Base-by-base conservation (phyloP, 2,888 invertebrate species). In the Galerucella nymphaeae region DNA sequence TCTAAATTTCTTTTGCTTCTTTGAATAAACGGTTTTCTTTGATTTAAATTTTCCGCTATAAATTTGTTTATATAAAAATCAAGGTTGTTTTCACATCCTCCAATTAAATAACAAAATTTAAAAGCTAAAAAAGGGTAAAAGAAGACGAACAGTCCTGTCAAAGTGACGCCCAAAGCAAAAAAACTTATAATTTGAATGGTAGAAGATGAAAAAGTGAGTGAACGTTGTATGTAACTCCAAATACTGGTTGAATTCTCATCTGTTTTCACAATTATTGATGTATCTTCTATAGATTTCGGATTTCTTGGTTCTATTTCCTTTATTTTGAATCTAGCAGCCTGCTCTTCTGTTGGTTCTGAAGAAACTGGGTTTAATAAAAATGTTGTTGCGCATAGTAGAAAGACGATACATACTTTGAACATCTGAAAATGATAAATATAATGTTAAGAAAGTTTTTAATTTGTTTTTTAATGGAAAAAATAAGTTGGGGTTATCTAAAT, bases 51-150 rank as follows among this genome's bases (percentile, higher is more conserved):
- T 10, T 77, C 75, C 55, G 76, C 73, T 41, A 81, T 70, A 64
- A 82, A 79, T 59, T 80, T 77, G 67, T 85, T 84, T 8, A 85
- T 78, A 70, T 84, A 83, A 55, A 79, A 66, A 64, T 83, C 82
- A 66, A 85, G 66, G 53, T 80, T 80, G 59, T 84, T 80, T 59
- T 80, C 79, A 67, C 85, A 86, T 48, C 81, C 82, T 58, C 85
- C 85, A 55, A 85, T 76, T 30, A 84, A 67, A 72, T 83, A 85
- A 73, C 86, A 86, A 30, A 85, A 73, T 76, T 84, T 84, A 78
- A 84, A 85, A 13, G 82, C 78, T 69, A 83, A 76, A 64, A 85
- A 57, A 6, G 85, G 85, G 65, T 82, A 80, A 62, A 83, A 79
- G 16, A 85, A 77, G 0, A 82, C 80, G 50, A 80, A 61, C 30